Percentiles rank a stretch among this genome's conserved stretches.
Conservation (phyloP, 2,888 invertebrate species). For the Eutolmus rufibarbis region DNA sequence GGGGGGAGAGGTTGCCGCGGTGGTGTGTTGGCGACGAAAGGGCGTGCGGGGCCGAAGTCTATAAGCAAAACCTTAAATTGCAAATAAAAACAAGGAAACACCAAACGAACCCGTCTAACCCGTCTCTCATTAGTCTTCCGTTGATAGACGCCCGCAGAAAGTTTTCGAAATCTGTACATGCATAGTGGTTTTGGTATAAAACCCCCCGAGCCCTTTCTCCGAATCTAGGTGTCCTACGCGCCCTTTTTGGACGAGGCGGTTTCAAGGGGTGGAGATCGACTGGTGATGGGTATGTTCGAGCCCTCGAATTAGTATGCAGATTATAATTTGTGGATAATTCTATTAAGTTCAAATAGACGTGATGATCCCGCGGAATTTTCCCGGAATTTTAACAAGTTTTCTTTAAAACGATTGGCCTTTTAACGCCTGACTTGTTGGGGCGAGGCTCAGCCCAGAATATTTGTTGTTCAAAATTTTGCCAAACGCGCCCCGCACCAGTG, state of each 20-base stretch:
- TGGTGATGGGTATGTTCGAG: not conserved
- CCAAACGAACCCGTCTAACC: not conserved
- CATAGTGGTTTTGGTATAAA: not conserved
- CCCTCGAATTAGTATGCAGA: constrained; percentile 35
- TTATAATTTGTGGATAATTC: constrained; percentile 39
- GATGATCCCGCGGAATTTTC: constrained; percentile 36
- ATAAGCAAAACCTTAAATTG: not conserved
- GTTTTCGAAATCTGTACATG: not conserved
- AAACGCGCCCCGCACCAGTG: not conserved
- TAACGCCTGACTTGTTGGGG: constrained; percentile 30
- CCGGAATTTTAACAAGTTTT: constrained; percentile 37
- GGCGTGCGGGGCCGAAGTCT: not conserved
- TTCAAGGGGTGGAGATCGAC: not conserved
- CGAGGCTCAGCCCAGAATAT: not conserved
- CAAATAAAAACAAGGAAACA: constrained; percentile 14
- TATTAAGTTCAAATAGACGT: constrained; percentile 40
- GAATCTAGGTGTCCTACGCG: not conserved
- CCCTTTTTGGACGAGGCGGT: not conserved
- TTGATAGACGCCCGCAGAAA: not conserved
- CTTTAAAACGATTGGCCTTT: constrained; percentile 30
- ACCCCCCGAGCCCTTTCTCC: not conserved
- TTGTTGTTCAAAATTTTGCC: constrained; percentile 5
- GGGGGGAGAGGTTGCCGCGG: too few relatives aligned
- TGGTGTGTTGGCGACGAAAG: not conserved
- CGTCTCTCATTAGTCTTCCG: not conserved